Evolutionary conservation across 30 jellyfish, hydroid and myxozoan genomes (phyloP).

Genomic region (Aurelia coerulea): DNA sequence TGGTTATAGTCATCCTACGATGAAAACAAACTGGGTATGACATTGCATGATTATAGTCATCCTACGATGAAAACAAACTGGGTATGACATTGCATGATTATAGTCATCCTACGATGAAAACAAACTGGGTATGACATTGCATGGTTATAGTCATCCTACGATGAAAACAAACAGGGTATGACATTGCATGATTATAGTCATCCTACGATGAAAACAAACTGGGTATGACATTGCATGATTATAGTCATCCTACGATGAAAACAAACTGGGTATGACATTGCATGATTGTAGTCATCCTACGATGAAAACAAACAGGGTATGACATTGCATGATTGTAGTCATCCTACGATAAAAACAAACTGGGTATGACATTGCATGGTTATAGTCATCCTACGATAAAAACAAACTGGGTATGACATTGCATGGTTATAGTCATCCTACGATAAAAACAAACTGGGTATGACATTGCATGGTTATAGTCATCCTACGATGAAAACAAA

Average conservation of each 20-base stretch:
- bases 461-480: conserved; percentile 56
- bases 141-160: conserved; percentile 58
- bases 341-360: conserved; percentile 43
- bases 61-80: conserved; percentile 52
- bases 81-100: conserved; percentile 66
- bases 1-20: conserved; percentile 58
- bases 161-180: conserved; percentile 54
- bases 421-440: conserved; percentile 67
- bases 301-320: conserved; percentile 40
- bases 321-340: conserved; percentile 60
- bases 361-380: conserved; percentile 67
- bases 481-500: conserved; percentile 43
- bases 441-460: conserved; percentile 38
- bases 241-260: conserved; percentile 41
- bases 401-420: conserved; percentile 61
- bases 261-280: conserved; percentile 67
- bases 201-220: conserved; percentile 43
- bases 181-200: conserved; percentile 50
- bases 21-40: conserved; percentile 57
- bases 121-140: conserved; percentile 70
- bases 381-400: conserved; percentile 49
- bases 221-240: conserved; percentile 72
- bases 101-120: conserved; percentile 38
- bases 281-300: conserved; percentile 64
- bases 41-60: conserved; percentile 50